Base-by-base conservation (phyloP, 2,888 invertebrate species). In the Ophion costatus region DNA sequence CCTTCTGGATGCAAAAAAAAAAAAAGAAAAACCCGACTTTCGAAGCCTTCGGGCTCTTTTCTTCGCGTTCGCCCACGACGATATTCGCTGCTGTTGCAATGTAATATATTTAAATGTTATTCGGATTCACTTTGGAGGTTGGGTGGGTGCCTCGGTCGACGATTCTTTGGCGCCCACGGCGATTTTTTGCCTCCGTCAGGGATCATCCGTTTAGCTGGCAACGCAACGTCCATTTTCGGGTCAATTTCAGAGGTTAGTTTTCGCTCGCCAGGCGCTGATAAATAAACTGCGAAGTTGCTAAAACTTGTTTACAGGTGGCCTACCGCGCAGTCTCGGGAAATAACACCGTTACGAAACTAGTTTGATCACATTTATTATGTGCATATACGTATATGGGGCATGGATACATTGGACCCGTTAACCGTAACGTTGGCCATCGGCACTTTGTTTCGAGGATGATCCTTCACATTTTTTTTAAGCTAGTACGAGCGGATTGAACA, bases 41-140 rank as follows among this genome's bases (percentile, higher is more conserved):
- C 9, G 0, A 33, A 45, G 45, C 24, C 57, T 45, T 24, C 33
- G 10, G 42, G 14, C 59, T 11, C 70, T 57, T 59, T 56, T 38
- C 38, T 20, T 38, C 11, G 56, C 38, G 74, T 61, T n/a, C 74
- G 63, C 51, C 75, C 64, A 57, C 33, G 22, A 67, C 63, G 51
- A 51, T 51, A 17, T 17, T 17, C 51, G 17, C 17, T 42, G 22
- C 22, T 2, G 14, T 6, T 10, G 56, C 45, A 17, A 17, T 14
- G 57, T 57, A 66, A 57, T 56, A 4, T 67, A 67, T 77, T 77
- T 20, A 57, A 77, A 77, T 77, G 57, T 77, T 67, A 67, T 66
- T 56, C 38, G 45, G 42, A 42, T 42, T 77, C 38, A 57, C 38
- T 51, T 14, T n/a, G 66, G 51, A 45, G 45, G 45, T 45, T 42